Evolutionary conservation across 2,888 invertebrate genomes (phyloP).

Genomic region (Digitonthophagus gazella): DNA sequence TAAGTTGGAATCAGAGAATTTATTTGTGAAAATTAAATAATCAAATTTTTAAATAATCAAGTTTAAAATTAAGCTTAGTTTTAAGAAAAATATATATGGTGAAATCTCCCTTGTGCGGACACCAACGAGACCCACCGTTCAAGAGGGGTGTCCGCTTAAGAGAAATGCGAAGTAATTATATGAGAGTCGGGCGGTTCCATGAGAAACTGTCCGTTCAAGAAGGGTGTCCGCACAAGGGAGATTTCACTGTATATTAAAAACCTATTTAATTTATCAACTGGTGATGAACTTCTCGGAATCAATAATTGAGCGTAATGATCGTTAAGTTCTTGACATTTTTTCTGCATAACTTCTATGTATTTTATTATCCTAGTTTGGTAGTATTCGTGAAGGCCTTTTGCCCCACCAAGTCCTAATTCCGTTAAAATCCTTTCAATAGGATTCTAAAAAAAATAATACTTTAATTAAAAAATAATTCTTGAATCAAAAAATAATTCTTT

Average conservation of each 20-base stretch:
- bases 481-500: neutral
- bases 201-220: too few species aligned
- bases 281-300: constrained; percentile 38
- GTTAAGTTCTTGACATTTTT: constrained; percentile 42
- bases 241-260: constrained; percentile 27
- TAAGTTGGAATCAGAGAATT: too few species aligned
- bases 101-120: too few species aligned
- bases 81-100: too few species aligned
- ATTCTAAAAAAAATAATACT: constrained; percentile 51
- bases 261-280: constrained; percentile 40
- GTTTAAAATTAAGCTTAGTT: too few species aligned
- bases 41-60: constrained; percentile 8
- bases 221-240: too few species aligned
- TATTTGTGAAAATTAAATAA: too few species aligned
- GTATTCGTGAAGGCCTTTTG: constrained; percentile 57
- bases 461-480: constrained; percentile 8
- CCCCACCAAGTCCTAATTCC: constrained; percentile 61
- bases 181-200: too few species aligned
- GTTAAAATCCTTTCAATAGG: constrained; percentile 59
- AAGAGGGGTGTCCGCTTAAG: too few species aligned
- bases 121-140: too few species aligned
- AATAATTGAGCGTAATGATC: constrained; percentile 40
- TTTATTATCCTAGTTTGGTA: constrained; percentile 53
- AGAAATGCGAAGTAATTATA: too few species aligned
- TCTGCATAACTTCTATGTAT: constrained; percentile 42